These are phyloP conservation scores for Luidia sarsii DNA, from an alignment of 53 echinoderm and acorn worm species.

Conservation along the genomic window DNA sequence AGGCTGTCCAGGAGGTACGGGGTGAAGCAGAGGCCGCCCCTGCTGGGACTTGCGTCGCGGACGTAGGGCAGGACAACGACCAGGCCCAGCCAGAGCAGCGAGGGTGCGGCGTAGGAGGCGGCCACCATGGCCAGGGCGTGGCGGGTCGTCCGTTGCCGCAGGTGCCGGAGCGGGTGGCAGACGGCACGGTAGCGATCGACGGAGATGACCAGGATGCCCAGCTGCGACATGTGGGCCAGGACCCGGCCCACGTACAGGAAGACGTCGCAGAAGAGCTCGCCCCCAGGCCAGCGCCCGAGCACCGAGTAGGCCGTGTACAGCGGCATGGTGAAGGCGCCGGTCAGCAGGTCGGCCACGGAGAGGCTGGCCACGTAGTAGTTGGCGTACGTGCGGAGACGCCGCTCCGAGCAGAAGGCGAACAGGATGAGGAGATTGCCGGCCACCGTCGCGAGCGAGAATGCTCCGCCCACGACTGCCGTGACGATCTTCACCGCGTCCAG, in stretches of 20 bases:
- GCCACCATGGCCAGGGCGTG: too few species aligned
- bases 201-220: constrained; percentile 46
- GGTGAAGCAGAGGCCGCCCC: too few species aligned
- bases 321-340: constrained; percentile 54
- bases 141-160: constrained; percentile 27
- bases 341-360: constrained; percentile 47
- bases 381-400: constrained; percentile 52
- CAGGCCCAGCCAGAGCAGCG: too few species aligned
- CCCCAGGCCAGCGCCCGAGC: constrained; percentile 44
- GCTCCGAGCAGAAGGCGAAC: constrained; percentile 33
- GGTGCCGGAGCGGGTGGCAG: constrained; percentile 59
- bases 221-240: constrained; percentile 37
- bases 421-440: too few species aligned
- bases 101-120: too few species aligned
- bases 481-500: too few species aligned
- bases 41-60: too few species aligned
- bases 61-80: too few species aligned
- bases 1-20: too few species aligned
- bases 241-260: constrained; percentile 49
- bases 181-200: constrained; percentile 64
- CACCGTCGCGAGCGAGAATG: too few species aligned
- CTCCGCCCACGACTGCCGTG: too few species aligned
- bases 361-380: constrained; percentile 62
- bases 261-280: constrained; percentile 36
- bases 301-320: constrained; percentile 55